Conservation (phyloP, 2,797 vertebrate species). For the Epinephelus coioides region DNA sequence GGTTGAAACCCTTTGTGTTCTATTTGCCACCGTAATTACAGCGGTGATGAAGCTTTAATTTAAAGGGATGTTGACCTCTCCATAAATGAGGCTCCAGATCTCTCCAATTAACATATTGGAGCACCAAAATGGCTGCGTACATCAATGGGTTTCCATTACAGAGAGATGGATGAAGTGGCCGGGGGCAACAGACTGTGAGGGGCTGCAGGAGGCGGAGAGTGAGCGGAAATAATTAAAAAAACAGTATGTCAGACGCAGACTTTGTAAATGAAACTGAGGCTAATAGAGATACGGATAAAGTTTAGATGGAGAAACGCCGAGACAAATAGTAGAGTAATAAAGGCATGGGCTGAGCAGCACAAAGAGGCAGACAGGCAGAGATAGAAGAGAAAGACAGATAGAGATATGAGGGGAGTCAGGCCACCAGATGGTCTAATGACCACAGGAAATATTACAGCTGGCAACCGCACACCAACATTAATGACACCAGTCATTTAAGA, state of each 20-base stretch:
- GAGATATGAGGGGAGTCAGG: slow-evolving; percentile 67
- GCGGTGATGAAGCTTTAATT: slow-evolving; percentile 48
- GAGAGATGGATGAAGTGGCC: slow-evolving; percentile 43
- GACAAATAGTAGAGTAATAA: slow-evolving; percentile 18
- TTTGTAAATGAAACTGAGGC: neutral
- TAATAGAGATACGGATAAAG: accelerated
- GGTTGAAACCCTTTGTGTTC: neutral
- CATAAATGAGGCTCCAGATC: slow-evolving; percentile 51
- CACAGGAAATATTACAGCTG: slow-evolving; percentile 85
- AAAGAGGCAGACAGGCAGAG: slow-evolving; percentile 30
- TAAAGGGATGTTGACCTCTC: slow-evolving; percentile 56
- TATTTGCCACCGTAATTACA: slow-evolving; percentile 11
- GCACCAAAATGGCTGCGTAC: slow-evolving; percentile 56
- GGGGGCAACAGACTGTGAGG: slow-evolving; percentile 36
- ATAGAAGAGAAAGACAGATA: slow-evolving; percentile 37
- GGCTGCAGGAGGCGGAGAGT: slow-evolving; percentile 18
- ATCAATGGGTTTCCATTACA: slow-evolving; percentile 60
- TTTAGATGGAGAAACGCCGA: neutral
- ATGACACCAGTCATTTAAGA: slow-evolving; percentile 79
- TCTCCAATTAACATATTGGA: slow-evolving; percentile 62
- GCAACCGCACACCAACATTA: slow-evolving; percentile 79
- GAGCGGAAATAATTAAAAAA: neutral
- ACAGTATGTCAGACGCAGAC: neutral
- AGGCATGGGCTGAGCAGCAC: slow-evolving; percentile 14
- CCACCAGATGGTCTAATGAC: slow-evolving; percentile 84